A percentile compares a stretch with the other conserved stretches of the same genome.
phyloP scores from a whole-genome alignment of 2,888 invertebrate species.

The Diarsia rubi region DNA sequence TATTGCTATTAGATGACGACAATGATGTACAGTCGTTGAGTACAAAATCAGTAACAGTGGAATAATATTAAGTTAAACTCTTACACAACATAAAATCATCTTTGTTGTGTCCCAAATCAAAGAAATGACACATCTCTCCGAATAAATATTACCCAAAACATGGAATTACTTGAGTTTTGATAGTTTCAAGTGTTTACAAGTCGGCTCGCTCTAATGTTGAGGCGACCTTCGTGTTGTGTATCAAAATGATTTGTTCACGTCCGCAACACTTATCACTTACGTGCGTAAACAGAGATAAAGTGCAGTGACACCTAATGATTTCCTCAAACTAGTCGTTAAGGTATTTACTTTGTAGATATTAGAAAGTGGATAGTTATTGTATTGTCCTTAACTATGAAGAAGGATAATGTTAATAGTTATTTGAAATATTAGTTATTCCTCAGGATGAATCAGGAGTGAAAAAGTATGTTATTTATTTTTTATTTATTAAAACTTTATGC shows the following conservation, averaged over 20 bases:
- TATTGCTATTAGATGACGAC: neutral
- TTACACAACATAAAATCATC: slow-evolving; percentile 9
- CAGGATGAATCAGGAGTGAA: too few species aligned
- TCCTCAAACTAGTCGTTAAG: slow-evolving; percentile 3
- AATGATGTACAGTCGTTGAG: neutral
- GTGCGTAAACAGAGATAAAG: slow-evolving; percentile 50
- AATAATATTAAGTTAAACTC: neutral
- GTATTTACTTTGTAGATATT: slow-evolving; percentile 10
- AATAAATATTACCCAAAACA: slow-evolving; percentile 13
- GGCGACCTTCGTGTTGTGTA: slow-evolving; percentile 34
- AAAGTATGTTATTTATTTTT: too few species aligned
- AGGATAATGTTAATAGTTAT: neutral
- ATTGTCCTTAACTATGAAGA: neutral
- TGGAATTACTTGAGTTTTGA: slow-evolving; percentile 40
- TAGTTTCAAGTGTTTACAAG: slow-evolving; percentile 52
- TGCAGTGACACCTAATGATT: slow-evolving; percentile 36
- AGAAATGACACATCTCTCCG: slow-evolving; percentile 21
- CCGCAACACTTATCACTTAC: slow-evolving; percentile 32
- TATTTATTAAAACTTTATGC: too few species aligned
- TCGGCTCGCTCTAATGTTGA: slow-evolving; percentile 24
- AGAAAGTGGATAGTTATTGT: slow-evolving; percentile 5
- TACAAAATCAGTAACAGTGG: neutral
- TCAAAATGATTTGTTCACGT: slow-evolving; percentile 44
- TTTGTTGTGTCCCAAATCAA: slow-evolving; percentile 6
- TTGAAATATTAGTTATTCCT: neutral